Evolutionary conservation across 2,113 vertebrate species (phyloP).

Genomic region (Protobothrops flavoviridis): DNA sequence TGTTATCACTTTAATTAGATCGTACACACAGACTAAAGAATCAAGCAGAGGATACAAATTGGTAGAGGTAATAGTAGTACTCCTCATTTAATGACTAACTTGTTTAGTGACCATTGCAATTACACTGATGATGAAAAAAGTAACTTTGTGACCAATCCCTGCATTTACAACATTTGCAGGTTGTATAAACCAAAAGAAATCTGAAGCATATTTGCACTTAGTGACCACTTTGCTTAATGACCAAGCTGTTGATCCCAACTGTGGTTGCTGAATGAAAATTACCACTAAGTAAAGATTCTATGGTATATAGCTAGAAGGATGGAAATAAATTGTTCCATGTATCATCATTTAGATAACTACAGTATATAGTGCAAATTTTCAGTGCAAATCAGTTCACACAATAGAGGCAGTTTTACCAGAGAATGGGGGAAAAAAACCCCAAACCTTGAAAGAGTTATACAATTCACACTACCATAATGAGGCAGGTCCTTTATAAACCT

Average conservation of each 20-base stretch:
- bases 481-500: not conserved
- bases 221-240: not conserved
- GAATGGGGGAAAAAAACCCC: fast-evolving
- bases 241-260: not conserved
- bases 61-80: not conserved
- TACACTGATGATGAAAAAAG: not conserved
- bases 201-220: not conserved
- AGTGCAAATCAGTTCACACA: fast-evolving
- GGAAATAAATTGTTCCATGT: not conserved
- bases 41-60: not conserved
- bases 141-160: not conserved
- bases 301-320: not conserved
- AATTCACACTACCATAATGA: not conserved
- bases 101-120: not conserved
- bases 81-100: not conserved
- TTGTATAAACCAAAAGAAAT: not conserved
- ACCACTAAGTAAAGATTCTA: not conserved
- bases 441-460: not conserved
- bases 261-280: not conserved
- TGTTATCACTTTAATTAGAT: not conserved
- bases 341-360: fast-evolving
- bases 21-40: not conserved
- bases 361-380: not conserved
- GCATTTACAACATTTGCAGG: no score
- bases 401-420: not conserved